Evolutionary conservation across 2,888 invertebrate genomes (phyloP), one percentile per base, ranked within the genome.

Genomic region (Acrocera orbiculus): DNA sequence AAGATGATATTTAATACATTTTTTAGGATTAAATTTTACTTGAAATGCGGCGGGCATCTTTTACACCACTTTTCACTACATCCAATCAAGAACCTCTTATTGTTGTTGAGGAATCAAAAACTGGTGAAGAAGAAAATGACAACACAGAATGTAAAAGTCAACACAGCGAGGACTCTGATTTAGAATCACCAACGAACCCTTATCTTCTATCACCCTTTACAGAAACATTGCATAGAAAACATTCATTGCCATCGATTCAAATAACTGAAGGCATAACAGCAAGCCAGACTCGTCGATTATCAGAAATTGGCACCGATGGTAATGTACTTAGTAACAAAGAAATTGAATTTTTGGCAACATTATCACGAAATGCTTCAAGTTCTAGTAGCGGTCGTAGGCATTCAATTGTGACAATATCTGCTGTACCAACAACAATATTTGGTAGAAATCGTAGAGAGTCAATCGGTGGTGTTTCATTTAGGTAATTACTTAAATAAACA

Each of bases 191-290:
- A 4, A 74, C 73, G 16, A 82, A 82, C 59, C 83, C 83, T 3
- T 82, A 78, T 60, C 67, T 83, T 36, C 56, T 85, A 44, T 82
- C 81, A 3, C 85, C 85, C 2, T 82, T 78, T 68, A 66, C 78
- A 31, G 80, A 80, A 42, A 63, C 74, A 45, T 76, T 76, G 46
- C 70, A 75, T 8, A 68, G 85, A 47, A 85, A 85, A 54, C 78
- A 82, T 47, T 85, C 83, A 23, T 62, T 85, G 47, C 85, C 85
- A 2, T 83, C 83, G 3, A 77, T 83, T 3, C 76, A 80, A 46
- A 83, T 83, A 53, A 78, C 79, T 15, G 74, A 79, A 42, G 85
- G 85, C 34, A 83, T 83, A 39, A 85, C 83, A 27, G 85, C 85
- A 30, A 82, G 82, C 48, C 83, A 85, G 68, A 82, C 83, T 35